Evolutionary conservation across 2,888 invertebrate species (phyloP), one percentile per base, ranked within the genome.

Genomic region (Drosophila macrospina): DNA sequence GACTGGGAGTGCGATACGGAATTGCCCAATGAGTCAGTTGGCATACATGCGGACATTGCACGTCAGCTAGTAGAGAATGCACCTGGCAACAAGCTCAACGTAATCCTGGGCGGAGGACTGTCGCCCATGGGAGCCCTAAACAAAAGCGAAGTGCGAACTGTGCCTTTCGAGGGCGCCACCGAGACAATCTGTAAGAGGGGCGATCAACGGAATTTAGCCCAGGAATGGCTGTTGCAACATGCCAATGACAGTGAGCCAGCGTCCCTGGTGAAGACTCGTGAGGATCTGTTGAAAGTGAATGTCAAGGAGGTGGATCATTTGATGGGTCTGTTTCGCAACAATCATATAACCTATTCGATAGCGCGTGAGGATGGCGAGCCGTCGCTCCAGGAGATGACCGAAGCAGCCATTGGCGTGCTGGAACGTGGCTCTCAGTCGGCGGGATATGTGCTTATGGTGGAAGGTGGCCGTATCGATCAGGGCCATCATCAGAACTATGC

Each of bases 401-500:
- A 90, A 51, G 93, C 93, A 30, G 94, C 94, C 0, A 92, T 95
- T n/a, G 91, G 92, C 32, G 90, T 95, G 20, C 72, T 91, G 16
- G 89, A 91, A 2, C 84, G 91, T 0, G 84, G 86, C 15, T 41
- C 62, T 0, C 37, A 78, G 0, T 90, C 91, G 0, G 50, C 92
- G 8, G 94, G 94, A 44, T 94, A 93, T 77, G 91, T 94, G 39
- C 89, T 94, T 0, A 91, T 94, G 87, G 94, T 94, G 0, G 94
- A 94, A 79, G 94, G 94, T 4, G 95, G 94, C 0, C 93, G 94
- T 51, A 94, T 95, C 36, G 95, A 95, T 90, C 93, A 94, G 69
- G 95, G 93, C 0, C 95, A 95, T 88, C 96, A 96, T 85, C 93
- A 93, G 41, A 95, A 94, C 91, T 93, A 92, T 76, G 94, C 94